These are phyloP conservation scores for Larimichthys crocea DNA, from an alignment of 2,113 vertebrate species.

Conservation along the genomic window DNA sequence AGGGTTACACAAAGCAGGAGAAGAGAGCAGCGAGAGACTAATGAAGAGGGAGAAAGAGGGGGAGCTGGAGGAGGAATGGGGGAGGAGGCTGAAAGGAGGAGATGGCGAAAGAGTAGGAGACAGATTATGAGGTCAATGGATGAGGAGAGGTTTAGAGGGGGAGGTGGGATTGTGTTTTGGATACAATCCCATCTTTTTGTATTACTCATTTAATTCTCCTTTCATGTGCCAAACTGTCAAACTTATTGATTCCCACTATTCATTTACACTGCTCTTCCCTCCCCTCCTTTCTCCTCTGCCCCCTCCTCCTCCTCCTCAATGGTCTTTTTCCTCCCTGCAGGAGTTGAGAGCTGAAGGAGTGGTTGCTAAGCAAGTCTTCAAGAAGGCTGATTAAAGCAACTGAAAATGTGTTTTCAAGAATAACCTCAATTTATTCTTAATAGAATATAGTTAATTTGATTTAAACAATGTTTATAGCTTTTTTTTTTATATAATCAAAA, in stretches of 20 bases:
- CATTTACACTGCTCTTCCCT: neutral
- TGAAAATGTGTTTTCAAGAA: neutral
- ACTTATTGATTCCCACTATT: conserved; percentile 9
- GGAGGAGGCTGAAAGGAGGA: neutral
- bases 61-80: neutral
- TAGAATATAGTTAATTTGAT: conserved; percentile 18
- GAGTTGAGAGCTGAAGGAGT: conserved; percentile 89
- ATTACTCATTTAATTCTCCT: conserved; percentile 27
- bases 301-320: neutral
- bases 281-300: neutral
- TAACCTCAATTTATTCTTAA: conserved; percentile 7
- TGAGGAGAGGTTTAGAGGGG: neutral
- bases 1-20: conserved; percentile 44
- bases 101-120: conserved; percentile 21
- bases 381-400: conserved; percentile 84
- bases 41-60: conserved; percentile 25
- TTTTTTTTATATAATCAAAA: conserved; percentile 22
- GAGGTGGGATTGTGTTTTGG: conserved; percentile 21
- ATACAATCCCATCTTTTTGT: conserved; percentile 18
- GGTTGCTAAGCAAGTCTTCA: conserved; percentile 91
- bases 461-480: conserved; percentile 31
- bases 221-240: conserved; percentile 44
- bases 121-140: conserved; percentile 54
- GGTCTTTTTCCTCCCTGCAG: conserved; percentile 75
- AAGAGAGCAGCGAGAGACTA: conserved; percentile 28